A percentile compares a stretch with the other conserved stretches of the same genome.
phyloP scores from a whole-genome alignment of 1,140 invertebrate species.

The Brachionus asplanchnoidis region DNA sequence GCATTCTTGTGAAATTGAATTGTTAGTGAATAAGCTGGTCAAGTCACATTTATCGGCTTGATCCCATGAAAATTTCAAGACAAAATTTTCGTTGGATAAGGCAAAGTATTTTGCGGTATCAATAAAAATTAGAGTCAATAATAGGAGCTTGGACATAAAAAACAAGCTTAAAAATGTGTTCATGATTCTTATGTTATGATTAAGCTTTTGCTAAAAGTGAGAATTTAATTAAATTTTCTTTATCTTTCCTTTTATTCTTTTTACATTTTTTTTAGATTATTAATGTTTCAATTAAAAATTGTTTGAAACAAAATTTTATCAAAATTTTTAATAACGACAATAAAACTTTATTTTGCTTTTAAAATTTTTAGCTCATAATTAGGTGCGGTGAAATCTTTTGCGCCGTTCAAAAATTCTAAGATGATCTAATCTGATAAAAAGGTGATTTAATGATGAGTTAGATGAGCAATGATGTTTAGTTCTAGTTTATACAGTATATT shows the following conservation, averaged over 20 bases:
- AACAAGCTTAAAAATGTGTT: not conserved
- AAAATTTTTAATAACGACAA: no score
- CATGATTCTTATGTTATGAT: not conserved
- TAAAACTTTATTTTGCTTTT: no score
- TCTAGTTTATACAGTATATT: no score
- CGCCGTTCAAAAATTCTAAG: no score
- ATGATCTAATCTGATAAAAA: no score
- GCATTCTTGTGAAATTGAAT: not conserved
- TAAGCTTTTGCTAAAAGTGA: not conserved
- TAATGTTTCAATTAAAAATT: no score
- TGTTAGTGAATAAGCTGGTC: not conserved
- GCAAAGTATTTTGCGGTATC: not conserved
- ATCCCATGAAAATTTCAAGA: not conserved
- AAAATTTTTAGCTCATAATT: no score
- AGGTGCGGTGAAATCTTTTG: no score
- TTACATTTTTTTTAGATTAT: no score
- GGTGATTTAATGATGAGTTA: no score
- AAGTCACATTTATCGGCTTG: not conserved
- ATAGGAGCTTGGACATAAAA: not conserved
- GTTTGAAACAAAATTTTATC: no score
- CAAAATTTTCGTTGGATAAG: not conserved
- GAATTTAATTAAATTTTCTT: not conserved
- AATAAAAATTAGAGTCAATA: not conserved
- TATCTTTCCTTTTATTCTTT: not conserved
- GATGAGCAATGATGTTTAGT: no score